Conservation (phyloP, 2,888 invertebrate species). For the Pimpla rufipes region DNA sequence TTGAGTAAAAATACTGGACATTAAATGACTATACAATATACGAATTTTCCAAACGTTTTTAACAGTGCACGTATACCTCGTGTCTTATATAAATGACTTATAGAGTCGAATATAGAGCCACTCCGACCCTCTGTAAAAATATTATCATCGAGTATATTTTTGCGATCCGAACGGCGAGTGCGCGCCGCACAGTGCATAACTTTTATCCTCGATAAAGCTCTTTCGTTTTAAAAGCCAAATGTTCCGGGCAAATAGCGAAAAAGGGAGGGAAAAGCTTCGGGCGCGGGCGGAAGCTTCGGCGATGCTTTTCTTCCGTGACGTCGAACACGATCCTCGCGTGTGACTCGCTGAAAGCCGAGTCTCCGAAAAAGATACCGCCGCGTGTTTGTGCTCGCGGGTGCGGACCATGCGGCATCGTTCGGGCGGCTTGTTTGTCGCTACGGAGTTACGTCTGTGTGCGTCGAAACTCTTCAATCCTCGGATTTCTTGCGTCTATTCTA, state of each 20-base stretch:
- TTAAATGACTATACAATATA: too few species aligned
- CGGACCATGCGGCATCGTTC: conserved; percentile 18
- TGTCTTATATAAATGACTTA: too few species aligned
- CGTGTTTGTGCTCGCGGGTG: conserved; percentile 21
- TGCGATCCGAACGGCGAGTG: background rate
- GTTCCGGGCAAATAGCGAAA: conserved; percentile 51
- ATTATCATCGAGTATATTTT: background rate
- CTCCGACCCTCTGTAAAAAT: background rate
- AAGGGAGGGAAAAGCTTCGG: conserved; percentile 35
- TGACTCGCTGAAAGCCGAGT: conserved; percentile 31
- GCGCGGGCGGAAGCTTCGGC: background rate
- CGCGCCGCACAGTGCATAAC: background rate
- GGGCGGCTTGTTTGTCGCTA: conserved; percentile 11
- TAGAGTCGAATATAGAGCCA: background rate
- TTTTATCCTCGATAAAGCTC: conserved; percentile 39
- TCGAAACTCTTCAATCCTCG: conserved; percentile 38
- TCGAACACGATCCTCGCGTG: conserved; percentile 55
- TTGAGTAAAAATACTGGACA: too few species aligned
- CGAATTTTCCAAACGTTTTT: too few species aligned
- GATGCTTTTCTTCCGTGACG: conserved; percentile 60
- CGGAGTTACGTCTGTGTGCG: conserved; percentile 5
- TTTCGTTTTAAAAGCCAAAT: conserved; percentile 55
- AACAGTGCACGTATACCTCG: too few species aligned
- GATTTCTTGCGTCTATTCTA: conserved; percentile 27
- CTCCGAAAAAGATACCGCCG: conserved; percentile 10